Percentiles rank a stretch among this genome's conserved stretches.
Conservation (phyloP, 2,888 invertebrate genomes). For the Falcaria lacertinaria region DNA sequence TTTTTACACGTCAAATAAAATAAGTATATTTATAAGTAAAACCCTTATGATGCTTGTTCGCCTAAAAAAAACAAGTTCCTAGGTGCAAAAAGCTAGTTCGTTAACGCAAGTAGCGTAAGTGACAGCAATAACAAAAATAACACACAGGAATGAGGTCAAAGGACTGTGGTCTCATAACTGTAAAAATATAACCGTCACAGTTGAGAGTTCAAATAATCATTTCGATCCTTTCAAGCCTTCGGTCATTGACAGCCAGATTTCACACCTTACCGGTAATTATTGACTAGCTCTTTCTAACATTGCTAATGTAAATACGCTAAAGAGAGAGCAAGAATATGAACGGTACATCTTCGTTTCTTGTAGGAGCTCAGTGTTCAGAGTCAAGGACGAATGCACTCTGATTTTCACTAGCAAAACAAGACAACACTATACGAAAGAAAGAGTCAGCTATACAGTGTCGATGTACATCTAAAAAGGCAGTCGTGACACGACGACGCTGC, state of each 20-base stretch:
- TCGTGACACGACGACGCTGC: constrained; percentile 41
- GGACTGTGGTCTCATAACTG: constrained; percentile 53
- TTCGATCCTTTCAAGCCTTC: constrained; percentile 59
- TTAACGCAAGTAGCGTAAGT: too few species aligned
- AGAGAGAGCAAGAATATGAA: constrained; percentile 47
- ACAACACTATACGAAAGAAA: constrained; percentile 30
- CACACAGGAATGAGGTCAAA: constrained; percentile 38
- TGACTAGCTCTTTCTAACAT: constrained; percentile 35
- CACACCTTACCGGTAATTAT: constrained; percentile 52
- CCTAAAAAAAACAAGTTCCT: too few species aligned
- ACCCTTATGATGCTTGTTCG: too few species aligned
- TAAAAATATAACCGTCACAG: constrained; percentile 47
- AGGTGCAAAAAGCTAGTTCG: too few species aligned
- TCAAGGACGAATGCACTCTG: constrained; percentile 70
- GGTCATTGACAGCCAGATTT: constrained; percentile 72
- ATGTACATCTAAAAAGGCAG: constrained; percentile 51
- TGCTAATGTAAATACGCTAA: constrained; percentile 9
- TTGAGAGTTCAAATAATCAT: constrained; percentile 46
- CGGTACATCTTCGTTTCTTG: constrained; percentile 63
- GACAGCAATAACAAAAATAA: neutral
- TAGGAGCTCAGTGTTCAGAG: constrained; percentile 49
- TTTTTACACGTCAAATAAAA: too few species aligned
- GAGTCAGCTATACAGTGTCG: constrained; percentile 31
- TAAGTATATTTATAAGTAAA: too few species aligned
- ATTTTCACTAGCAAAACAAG: constrained; percentile 38